Percentiles rank a stretch among this genome's conserved stretches.
Conservation (phyloP, 2,113 vertebrate genomes). For the Callithrix jacchus region DNA sequence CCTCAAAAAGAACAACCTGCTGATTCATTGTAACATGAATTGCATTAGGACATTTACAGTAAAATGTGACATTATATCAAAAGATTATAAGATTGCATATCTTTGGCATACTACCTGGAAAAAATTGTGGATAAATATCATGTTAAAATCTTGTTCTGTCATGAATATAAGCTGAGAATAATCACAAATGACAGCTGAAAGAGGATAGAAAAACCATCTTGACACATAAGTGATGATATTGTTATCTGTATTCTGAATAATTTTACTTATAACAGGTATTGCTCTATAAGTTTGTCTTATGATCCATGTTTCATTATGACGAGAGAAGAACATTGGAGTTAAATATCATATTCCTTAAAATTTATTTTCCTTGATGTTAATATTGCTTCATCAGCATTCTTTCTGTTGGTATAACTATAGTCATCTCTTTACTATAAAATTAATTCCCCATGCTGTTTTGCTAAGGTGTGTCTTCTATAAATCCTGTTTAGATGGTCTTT, state of each 20-base stretch:
- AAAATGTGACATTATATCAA: conserved; percentile 61
- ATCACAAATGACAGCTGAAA: conserved; percentile 67
- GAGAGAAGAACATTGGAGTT: not conserved
- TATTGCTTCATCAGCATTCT: not conserved
- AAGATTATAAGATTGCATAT: conserved; percentile 52
- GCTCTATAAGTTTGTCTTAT: not conserved
- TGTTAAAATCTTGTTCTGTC: conserved; percentile 70
- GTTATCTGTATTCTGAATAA: conserved; percentile 61
- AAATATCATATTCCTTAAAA: conserved; percentile 11
- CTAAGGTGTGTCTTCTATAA: not conserved
- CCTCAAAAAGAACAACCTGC: conserved; percentile 4
- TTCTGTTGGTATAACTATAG: not conserved
- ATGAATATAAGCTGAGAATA: conserved; percentile 59
- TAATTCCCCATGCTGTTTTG: not conserved
- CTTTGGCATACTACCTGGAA: conserved; percentile 24
- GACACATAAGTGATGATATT: conserved; percentile 63
- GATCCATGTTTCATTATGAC: not conserved
- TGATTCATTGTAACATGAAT: conserved; percentile 3
- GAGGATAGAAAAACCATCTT: conserved; percentile 26
- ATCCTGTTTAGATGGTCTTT: not conserved
- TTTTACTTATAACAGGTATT: conserved; percentile 45
- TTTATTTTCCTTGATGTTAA: conserved; percentile 14
- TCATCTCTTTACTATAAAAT: not conserved
- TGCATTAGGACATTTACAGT: conserved; percentile 43
- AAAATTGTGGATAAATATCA: conserved; percentile 54